A percentile compares a stretch with the other conserved stretches of the same genome.
Conservation (phyloP, 2,888 invertebrate species). For the Belgica antarctica region DNA sequence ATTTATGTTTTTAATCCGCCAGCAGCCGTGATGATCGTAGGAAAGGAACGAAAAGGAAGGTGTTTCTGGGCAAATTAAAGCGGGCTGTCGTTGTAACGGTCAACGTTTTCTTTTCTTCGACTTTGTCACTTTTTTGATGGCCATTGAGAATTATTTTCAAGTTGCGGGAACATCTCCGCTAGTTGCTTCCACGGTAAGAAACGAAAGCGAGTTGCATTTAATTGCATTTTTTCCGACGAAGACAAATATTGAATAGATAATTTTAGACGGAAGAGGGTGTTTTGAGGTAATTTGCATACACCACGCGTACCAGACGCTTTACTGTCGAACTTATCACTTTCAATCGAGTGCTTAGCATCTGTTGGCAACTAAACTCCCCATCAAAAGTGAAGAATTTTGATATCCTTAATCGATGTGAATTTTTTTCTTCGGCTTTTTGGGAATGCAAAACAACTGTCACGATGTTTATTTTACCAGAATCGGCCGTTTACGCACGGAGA, state of each 20-base stretch:
- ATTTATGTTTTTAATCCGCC: slow-evolving; percentile 40
- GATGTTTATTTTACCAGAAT: not conserved
- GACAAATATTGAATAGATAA: too few species aligned
- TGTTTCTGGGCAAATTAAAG: slow-evolving; percentile 33
- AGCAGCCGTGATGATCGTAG: slow-evolving; percentile 21
- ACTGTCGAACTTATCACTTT: slow-evolving; percentile 15
- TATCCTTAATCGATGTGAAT: not conserved
- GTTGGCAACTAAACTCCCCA: too few species aligned
- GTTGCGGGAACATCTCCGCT: not conserved
- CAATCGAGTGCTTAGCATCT: not conserved
- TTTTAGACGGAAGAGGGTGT: slow-evolving; percentile 23
- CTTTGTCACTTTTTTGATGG: too few species aligned
- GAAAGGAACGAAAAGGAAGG: slow-evolving; percentile 20
- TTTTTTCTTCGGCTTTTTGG: not conserved
- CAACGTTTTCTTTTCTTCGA: too few species aligned
- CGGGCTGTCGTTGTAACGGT: slow-evolving; percentile 37
- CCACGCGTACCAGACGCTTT: slow-evolving; percentile 41
- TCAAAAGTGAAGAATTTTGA: too few species aligned
- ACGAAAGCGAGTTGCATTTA: not conserved
- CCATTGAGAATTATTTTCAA: slow-evolving; percentile 41
- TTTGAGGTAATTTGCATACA: slow-evolving; percentile 34
- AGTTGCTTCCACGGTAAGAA: not conserved
- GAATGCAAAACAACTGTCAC: slow-evolving; percentile 18
- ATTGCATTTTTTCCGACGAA: slow-evolving; percentile 14
- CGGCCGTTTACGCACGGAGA: too few species aligned